Evolutionary conservation across 2,888 invertebrate species (phyloP), one percentile per base, ranked within the genome.

Genomic region (Dascillus cervinus): DNA sequence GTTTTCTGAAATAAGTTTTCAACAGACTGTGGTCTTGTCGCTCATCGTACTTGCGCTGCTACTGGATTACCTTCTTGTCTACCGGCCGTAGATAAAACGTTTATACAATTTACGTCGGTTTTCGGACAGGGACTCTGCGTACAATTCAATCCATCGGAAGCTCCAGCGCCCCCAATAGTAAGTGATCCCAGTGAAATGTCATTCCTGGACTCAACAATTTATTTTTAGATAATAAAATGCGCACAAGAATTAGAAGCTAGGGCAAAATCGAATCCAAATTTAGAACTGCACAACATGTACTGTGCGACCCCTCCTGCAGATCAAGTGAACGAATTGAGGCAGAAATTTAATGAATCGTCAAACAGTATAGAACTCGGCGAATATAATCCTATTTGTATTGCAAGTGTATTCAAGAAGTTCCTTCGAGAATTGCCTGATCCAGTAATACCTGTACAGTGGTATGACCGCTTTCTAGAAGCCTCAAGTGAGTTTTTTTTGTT

Each of bases 401-500:
- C 75, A 11, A 72, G 72, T 43, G 69, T 76, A 27, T 62, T 85
- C 35, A 82, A 84, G 54, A 79, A 79, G 55, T 84, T 77, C 58
- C 64, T 85, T 22, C 61, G 80, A 25, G 83, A 85, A 55, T 62
- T 85, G 41, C 82, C 82, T 1, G 82, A 84, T 58, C 81, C 84
- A 3, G 69, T 85, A 29, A 79, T 85, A 45, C 84, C 83, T 12
- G 78, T 81, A 17, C 74, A 75, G 53, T 77, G 75, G 70, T 85
- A 85, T 58, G 78, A 79, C 47, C 69, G 69, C 44, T 82, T 84
- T 58, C 68, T 84, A 35, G 75, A 73, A 45, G 72, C 73, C 37
- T 45, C 57, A 33, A 59, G 58, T 56, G 50, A 52, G 56, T 55
- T 17, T 20, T 22, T 11, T 33, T 19, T 26, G 11, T 26, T 5